phyloP scores from a whole-genome alignment of 1,140 invertebrate species.

The Diachasma alloeum region DNA sequence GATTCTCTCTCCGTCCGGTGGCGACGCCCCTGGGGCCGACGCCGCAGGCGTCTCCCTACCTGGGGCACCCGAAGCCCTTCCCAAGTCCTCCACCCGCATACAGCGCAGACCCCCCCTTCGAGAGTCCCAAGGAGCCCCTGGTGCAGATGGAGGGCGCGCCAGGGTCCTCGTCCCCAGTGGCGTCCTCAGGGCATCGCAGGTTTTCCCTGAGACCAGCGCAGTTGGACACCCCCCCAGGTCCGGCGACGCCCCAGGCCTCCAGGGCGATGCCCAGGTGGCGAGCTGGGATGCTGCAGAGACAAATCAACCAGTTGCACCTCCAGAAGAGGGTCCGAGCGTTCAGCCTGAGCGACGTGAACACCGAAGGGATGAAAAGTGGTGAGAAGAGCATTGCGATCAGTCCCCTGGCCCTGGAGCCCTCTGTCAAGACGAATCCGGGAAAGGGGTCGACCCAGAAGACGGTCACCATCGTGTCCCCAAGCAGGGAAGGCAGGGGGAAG shows the following conservation, averaged over 20 bases:
- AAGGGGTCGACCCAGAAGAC: constrained; percentile 45
- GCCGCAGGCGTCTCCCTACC: constrained; percentile 40
- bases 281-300: constrained; percentile 56
- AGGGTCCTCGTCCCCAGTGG: constrained; percentile 49
- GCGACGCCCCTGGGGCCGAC: constrained; percentile 42
- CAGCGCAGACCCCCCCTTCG: constrained; percentile 42
- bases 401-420: constrained; percentile 45
- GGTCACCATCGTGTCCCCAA: constrained; percentile 55
- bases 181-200: constrained; percentile 30
- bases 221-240: constrained; percentile 34
- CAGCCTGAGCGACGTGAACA: constrained; percentile 58
- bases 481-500: neutral
- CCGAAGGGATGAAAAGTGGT: constrained; percentile 32
- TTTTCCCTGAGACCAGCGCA: constrained; percentile 50
- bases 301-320: constrained; percentile 52
- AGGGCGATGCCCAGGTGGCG: constrained; percentile 56
- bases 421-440: constrained; percentile 30
- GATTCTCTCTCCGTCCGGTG: constrained; percentile 64
- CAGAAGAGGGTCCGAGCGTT: constrained; percentile 54
- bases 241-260: neutral
- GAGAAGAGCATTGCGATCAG: constrained; percentile 39
- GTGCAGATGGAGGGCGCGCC: constrained; percentile 49
- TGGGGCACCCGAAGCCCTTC: constrained; percentile 35
- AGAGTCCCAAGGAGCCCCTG: constrained; percentile 51
- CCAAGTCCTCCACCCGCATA: constrained; percentile 36